These are phyloP conservation scores for Seriola dumerili DNA, from an alignment of 2,113 vertebrate genomes.

Conservation along the genomic window DNA sequence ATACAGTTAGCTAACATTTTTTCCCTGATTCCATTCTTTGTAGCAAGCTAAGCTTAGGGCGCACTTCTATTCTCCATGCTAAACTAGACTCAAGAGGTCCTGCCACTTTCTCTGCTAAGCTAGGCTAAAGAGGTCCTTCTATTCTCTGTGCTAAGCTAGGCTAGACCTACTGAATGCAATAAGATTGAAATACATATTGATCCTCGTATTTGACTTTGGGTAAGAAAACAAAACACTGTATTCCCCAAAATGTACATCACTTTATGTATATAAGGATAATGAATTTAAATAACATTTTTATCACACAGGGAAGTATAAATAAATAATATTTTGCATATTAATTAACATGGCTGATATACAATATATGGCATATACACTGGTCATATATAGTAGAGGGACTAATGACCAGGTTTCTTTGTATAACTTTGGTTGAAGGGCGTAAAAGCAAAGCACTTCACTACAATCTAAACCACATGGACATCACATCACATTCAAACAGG, in stretches of 20 bases:
- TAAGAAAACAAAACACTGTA: background rate
- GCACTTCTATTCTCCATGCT: background rate
- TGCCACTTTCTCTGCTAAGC: background rate
- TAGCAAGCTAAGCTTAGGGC: background rate
- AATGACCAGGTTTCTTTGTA: slow-evolving; percentile 40
- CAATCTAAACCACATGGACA: slow-evolving; percentile 59
- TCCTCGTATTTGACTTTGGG: background rate
- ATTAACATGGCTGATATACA: slow-evolving; percentile 64
- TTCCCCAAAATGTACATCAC: slow-evolving; percentile 20
- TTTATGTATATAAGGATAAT: background rate
- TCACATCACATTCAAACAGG: slow-evolving; percentile 69
- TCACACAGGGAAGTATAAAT: slow-evolving; percentile 46
- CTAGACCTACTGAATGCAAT: background rate
- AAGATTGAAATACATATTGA: background rate
- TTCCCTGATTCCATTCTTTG: background rate
- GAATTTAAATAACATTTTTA: slow-evolving; percentile 38
- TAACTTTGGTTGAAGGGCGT: slow-evolving; percentile 77
- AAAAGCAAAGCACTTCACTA: slow-evolving; percentile 71
- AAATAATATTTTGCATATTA: slow-evolving; percentile 70
- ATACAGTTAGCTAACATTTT: background rate
- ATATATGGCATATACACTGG: slow-evolving; percentile 55
- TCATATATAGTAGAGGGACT: slow-evolving; percentile 41
- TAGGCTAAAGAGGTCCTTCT: background rate
- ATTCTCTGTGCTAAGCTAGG: slow-evolving; percentile 7
- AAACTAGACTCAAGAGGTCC: background rate